These are phyloP conservation scores for Rhabditoides inermis DNA, from an alignment of 2,888 invertebrate species.

Conservation along the genomic window DNA sequence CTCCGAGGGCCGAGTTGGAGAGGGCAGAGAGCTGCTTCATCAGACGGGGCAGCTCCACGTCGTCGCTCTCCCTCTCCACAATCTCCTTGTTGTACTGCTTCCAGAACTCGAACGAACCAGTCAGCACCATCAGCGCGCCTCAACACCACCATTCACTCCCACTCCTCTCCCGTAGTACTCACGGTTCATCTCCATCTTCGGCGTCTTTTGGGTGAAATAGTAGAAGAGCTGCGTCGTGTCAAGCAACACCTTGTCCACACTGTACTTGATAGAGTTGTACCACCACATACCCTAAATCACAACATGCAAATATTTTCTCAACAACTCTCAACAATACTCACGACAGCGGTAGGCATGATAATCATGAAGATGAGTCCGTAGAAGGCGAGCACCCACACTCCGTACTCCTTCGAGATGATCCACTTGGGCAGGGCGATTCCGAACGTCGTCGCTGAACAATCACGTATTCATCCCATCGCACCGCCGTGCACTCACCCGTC, in stretches of 20 bases:
- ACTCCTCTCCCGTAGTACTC: too few relatives aligned
- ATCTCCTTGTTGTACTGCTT: constrained; percentile 87
- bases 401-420: constrained; percentile 99
- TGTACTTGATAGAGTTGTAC: constrained; percentile 93
- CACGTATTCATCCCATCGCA: background rate
- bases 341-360: constrained; percentile 67
- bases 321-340: too few relatives aligned
- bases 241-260: constrained; percentile 81
- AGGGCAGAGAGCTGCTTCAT: constrained; percentile 76
- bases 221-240: constrained; percentile 95
- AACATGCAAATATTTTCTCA: constrained; percentile 1
- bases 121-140: constrained; percentile 84
- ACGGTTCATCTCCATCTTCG: constrained; percentile 86
- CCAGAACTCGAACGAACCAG: constrained; percentile 91
- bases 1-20: constrained; percentile 79
- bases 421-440: constrained; percentile 98
- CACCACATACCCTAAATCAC: constrained; percentile 78
- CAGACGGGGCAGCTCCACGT: constrained; percentile 80
- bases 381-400: constrained; percentile 84
- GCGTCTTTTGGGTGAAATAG: constrained; percentile 88
- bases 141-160: constrained; percentile 7
- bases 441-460: constrained; percentile 78
- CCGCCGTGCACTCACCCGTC: constrained; percentile 59
- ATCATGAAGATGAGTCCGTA: constrained; percentile 97
- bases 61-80: constrained; percentile 80